A percentile compares a stretch with the other conserved stretches of the same genome.
phyloP scores from a whole-genome alignment of 23 tunicate species.

The Trididemnum nubilum region DNA sequence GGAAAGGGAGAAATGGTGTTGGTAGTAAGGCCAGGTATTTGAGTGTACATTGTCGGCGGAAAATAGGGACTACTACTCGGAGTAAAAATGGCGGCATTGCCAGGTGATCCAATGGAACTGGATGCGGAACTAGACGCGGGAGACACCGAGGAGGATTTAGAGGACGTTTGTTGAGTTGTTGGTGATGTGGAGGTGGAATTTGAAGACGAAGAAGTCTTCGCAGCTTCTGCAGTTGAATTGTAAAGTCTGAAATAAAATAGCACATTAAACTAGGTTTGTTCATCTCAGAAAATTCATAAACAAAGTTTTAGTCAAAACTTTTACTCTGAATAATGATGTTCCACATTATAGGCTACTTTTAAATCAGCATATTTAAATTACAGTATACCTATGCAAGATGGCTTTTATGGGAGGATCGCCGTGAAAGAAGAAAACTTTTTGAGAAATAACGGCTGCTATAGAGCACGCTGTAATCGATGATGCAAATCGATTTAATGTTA shows the following conservation, averaged over 20 bases:
- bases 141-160: background rate
- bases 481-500: too few species aligned
- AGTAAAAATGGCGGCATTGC: constrained; percentile 3
- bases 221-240: background rate
- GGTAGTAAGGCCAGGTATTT: constrained; percentile 23
- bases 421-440: too few species aligned
- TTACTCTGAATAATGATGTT: too few species aligned
- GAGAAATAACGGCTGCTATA: too few species aligned
- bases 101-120: constrained; percentile 1
- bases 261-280: too few species aligned
- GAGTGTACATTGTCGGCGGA: constrained; percentile 41
- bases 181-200: background rate
- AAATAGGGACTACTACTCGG: constrained; percentile 25
- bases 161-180: background rate
- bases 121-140: background rate
- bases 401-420: too few species aligned
- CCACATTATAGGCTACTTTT: too few species aligned
- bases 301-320: too few species aligned
- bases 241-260: background rate
- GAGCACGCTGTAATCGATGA: too few species aligned
- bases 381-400: too few species aligned
- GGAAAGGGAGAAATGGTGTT: constrained; percentile 6
- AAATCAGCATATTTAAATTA: too few species aligned
- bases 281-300: too few species aligned
- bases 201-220: background rate